Evolutionary conservation across 2,888 invertebrate genomes (phyloP), one percentile per base, ranked within the genome.

Genomic region (Lasioglossum figueresi): DNA sequence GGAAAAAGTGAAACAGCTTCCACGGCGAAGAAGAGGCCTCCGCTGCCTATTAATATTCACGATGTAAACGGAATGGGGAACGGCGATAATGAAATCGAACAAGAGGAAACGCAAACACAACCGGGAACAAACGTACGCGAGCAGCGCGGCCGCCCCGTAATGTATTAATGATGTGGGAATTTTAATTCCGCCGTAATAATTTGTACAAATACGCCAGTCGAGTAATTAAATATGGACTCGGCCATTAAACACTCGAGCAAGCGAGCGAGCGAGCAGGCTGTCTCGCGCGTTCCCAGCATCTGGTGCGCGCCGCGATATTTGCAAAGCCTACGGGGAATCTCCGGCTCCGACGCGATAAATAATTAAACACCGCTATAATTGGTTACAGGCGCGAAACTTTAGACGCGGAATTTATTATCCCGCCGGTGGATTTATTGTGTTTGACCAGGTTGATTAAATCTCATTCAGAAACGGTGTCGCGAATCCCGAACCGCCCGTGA

Each of bases 291-390:
- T 66, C 63, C 45, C 75, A 76, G 76, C 86, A 86, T 86, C 79
- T 80, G 86, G 80, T 83, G 86, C 80, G 71, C 78, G 76, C 74
- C 81, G 40, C 37, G 86, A 86, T 86, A 86, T 86, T 86, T 86
- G 86, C 82, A 75, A 86, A 86, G 79, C 77, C 86, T 86, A 86
- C 83, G 72, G 86, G 86, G 86, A 86, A 83, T 86, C 86, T 76
- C 86, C 77, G 66, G 75, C 75, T 73, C 85, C 66, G 75, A 37
- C 40, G 48, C 75, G 83, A 82, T 86, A 85, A 86, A 86, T 86
- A 86, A 86, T 86, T 86, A 85, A 86, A 83, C 72, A 71, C 63
- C 73, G 75, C 43, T 70, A 71, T 86, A 82, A 86, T 85, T 86
- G 86, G 86, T 86, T 86, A 83, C 77, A 82, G 77, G 86, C 71